These are phyloP conservation scores for Synanceia verrucosa DNA, from an alignment of 2,797 vertebrate genomes.

Conservation along the genomic window DNA sequence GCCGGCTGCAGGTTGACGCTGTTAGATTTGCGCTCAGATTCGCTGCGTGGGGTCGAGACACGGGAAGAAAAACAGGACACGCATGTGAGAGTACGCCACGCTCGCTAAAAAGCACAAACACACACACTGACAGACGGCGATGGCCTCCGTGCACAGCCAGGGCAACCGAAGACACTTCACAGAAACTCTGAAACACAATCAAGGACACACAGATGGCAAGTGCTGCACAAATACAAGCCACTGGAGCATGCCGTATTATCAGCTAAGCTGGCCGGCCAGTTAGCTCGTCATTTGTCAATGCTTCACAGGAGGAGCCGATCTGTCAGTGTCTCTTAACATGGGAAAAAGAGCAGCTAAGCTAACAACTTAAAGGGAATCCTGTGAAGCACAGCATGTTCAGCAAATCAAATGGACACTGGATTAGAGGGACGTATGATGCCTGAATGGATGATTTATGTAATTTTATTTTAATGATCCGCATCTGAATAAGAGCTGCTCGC, in stretches of 20 bases:
- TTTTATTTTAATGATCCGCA: too few relatives aligned
- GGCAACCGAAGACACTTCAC: conserved; percentile 60
- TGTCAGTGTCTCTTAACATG: conserved; percentile 15
- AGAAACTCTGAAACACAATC: conserved; percentile 49
- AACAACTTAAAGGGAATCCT: conserved; percentile 11
- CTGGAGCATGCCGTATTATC: conserved; percentile 70
- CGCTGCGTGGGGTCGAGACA: conserved; percentile 24
- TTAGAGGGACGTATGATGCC: conserved; percentile 2
- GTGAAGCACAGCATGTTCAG: not conserved
- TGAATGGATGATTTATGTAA: conserved; percentile 11
- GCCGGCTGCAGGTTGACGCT: conserved; percentile 2
- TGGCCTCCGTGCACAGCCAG: conserved; percentile 55
- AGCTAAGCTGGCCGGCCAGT: conserved; percentile 40
- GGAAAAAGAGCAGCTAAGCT: conserved; percentile 23
- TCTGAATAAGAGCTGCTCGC: too few relatives aligned
- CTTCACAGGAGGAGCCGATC: conserved; percentile 44
- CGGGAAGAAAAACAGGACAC: conserved; percentile 14
- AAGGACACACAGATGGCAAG: conserved; percentile 78
- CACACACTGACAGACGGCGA: conserved; percentile 43
- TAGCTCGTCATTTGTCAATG: conserved; percentile 22
- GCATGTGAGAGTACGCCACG: not conserved
- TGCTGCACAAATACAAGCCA: conserved; percentile 70
- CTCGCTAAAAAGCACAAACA: conserved; percentile 3
- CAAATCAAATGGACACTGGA: conserved; percentile 5
- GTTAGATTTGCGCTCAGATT: conserved; percentile 23